These are phyloP conservation scores for Meghimatium bilineatum DNA, from an alignment of 2,888 invertebrate species.

Conservation along the genomic window DNA sequence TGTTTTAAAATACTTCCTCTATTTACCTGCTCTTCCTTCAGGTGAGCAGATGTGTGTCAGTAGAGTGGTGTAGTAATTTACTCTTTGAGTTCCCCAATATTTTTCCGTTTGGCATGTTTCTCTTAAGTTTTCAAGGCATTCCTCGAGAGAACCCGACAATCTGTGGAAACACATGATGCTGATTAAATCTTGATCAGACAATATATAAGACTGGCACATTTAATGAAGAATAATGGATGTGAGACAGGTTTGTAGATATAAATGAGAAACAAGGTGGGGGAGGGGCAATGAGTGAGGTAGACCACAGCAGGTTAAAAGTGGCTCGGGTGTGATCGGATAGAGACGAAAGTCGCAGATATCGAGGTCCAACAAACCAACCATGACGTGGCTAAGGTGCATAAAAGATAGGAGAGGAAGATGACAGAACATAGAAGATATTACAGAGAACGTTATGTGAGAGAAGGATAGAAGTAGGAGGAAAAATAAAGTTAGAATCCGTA, in stretches of 20 bases:
- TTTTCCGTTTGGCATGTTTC: neutral
- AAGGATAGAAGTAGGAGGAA: too few relatives aligned
- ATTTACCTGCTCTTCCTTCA: neutral
- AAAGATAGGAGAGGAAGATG: too few relatives aligned
- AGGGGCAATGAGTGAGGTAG: neutral
- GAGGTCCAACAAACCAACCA: too few relatives aligned
- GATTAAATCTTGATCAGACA: neutral
- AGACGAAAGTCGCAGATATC: too few relatives aligned
- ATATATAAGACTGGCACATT: neutral
- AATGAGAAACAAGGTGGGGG: neutral
- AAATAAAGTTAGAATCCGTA: neutral
- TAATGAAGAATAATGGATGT: neutral
- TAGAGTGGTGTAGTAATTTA: neutral
- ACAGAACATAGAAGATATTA: too few relatives aligned
- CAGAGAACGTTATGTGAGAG: too few relatives aligned
- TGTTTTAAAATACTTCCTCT: too few relatives aligned
- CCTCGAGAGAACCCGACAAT: neutral
- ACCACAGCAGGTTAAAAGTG: neutral
- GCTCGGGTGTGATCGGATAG: neutral
- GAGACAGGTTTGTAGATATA: neutral
- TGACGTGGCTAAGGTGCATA: too few relatives aligned
- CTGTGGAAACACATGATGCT: neutral
- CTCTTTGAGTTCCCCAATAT: constrained; percentile 11
- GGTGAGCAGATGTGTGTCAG: neutral
- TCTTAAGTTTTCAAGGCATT: neutral